phyloP scores from a whole-genome alignment of 2,113 vertebrate species.

The Psittacula cyanocephala region DNA sequence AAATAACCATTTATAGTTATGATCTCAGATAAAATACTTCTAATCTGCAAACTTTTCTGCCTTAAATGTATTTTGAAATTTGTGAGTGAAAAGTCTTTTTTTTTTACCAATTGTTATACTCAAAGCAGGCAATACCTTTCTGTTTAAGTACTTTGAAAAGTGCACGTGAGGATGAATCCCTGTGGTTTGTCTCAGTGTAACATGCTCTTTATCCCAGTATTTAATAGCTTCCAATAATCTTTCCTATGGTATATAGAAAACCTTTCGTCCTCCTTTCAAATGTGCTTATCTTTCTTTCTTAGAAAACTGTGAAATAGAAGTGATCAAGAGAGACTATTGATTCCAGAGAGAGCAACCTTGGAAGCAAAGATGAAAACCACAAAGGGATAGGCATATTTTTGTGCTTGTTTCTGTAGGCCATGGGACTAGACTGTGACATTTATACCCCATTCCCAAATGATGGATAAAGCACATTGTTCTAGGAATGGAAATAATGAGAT shows the following conservation, averaged over 20 bases:
- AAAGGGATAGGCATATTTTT: neutral
- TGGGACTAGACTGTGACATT: neutral
- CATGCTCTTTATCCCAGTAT: conserved; percentile 37
- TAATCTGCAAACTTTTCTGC: neutral
- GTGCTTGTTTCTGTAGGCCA: neutral
- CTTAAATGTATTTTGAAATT: neutral
- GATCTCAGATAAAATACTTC: neutral
- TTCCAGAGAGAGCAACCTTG: neutral
- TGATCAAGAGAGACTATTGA: conserved; percentile 16
- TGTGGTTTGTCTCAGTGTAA: conserved; percentile 4
- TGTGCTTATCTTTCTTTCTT: conserved; percentile 61
- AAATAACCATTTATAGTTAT: neutral
- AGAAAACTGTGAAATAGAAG: neutral
- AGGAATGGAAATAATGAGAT: neutral
- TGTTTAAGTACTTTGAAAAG: neutral
- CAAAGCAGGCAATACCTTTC: neutral
- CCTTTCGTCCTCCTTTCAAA: conserved; percentile 53
- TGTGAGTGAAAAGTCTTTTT: neutral
- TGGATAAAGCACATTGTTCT: neutral
- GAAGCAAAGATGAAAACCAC: neutral
- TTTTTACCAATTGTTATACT: neutral
- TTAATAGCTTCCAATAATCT: conserved; percentile 61
- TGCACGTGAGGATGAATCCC: neutral
- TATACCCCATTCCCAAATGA: neutral
- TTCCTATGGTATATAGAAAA: conserved; percentile 45